Evolutionary conservation across 2,888 invertebrate genomes (phyloP), one percentile per base, ranked within the genome.

Genomic region (Tenodera sinensis): DNA sequence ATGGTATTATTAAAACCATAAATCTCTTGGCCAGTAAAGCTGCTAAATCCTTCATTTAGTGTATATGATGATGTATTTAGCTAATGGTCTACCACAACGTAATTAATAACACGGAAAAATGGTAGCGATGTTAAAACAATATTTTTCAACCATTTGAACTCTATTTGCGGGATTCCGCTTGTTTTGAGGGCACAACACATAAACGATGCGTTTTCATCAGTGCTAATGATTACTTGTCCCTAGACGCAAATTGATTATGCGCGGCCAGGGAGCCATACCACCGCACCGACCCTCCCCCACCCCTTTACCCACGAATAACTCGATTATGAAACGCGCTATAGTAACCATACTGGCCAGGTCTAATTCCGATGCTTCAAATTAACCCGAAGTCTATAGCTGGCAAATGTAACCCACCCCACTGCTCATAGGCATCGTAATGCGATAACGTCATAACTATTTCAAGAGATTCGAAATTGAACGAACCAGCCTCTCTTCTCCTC

Each of bases 391-490:
- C 81, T 87, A 83, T 84, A 25, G 20, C 54, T 71, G 20, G 25
- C 54, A 71, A 71, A 71, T 71, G 54, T 28, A 84, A 2, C 28
- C 84, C 20, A 14, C 28, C 82, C n/a, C 83, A 20, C 54, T 71
- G 54, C 20, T 71, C 54, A 71, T 71, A 71, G 54, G 54, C 87
- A 83, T 87, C 34, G 87, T 87, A 83, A 87, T 87, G 83, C 34
- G 27, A 83, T 87, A 34, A 83, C 87, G 83, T 87, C 87, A 87
- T 87, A 82, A 87, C 87, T 87, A 87, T 87, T 87, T 87, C 87
- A 87, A 34, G 87, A 87, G 87, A 34, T 87, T 87, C 42, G 83
- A 87, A 87, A 87, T 87, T 87, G 87, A 87, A 87, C 87, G 87
- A 87, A 87, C 87, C 81, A 30, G 82, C 87, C 30, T 9, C 86